Evolutionary conservation across 2,888 invertebrate species (phyloP), one percentile per base, ranked within the genome.

Genomic region (Rhyacophila evoluta): DNA sequence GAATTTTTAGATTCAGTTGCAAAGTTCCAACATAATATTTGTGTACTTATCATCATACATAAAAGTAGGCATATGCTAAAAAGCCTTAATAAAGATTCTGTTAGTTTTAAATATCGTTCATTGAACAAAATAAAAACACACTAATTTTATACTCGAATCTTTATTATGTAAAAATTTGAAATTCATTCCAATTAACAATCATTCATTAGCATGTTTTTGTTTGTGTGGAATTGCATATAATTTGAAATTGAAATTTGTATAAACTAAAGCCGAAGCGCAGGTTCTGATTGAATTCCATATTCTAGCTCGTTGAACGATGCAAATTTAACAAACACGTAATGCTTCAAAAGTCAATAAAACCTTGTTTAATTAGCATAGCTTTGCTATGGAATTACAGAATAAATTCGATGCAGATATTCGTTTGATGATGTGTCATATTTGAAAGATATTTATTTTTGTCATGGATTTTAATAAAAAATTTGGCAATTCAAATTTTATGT

Each of bases 271-370:
- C 15, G 55, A 33, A 55, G 25, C 1, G 55, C 55, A 55, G 15
- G 10, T 8, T 55, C 55, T 55, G 55, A 41, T 15, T 15, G 41
- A 41, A 15, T 41, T 41, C 2, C 19, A 55, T 55, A 55, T 55
- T 55, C 55, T 19, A 55, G 55, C 10, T 55, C 55, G 55, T 25
- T 55, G 55, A 55, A 55, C 55, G 55, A 55, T 55, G 55, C 55
- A 55, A 55, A 55, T 55, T 55, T 55, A 55, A 55, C 55, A 55
- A 55, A 55, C 55, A 55, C 55, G 55, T 55, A 19, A 25, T 55
- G 55, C 55, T 55, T 55, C 55, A 55, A 55, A 55, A 55, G 55
- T 55, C 55, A 55, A 55, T 55, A 55, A 19, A 55, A 25, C 55
- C 55, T 19, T 55, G 25, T 25, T 55, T 55, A 55, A 55, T 55